Evolutionary conservation across 1,140 invertebrate genomes (phyloP).

Genomic region (Dreissena polymorpha): DNA sequence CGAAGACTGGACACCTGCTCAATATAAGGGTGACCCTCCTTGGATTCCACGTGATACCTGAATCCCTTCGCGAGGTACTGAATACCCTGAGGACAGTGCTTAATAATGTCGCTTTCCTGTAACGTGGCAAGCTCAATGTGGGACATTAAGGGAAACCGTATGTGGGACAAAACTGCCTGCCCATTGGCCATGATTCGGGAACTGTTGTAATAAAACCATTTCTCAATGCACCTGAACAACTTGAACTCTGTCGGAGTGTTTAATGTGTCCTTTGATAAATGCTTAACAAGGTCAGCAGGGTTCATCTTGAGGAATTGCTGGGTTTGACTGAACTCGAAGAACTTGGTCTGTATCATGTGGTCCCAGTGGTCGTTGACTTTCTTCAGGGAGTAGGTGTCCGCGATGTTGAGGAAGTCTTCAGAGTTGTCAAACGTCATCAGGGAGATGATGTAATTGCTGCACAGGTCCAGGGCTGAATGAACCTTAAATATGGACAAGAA

Average conservation of each 20-base stretch:
- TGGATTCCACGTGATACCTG: conserved; percentile 73
- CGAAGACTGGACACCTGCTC: conserved; percentile 69
- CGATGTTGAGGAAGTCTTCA: conserved; percentile 75
- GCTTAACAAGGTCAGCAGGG: conserved; percentile 63
- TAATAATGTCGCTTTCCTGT: conserved; percentile 72
- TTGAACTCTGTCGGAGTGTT: conserved; percentile 78
- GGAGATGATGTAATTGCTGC: conserved; percentile 76
- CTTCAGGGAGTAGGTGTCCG: conserved; percentile 76
- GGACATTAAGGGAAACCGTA: conserved; percentile 76
- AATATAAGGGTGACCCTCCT: conserved; percentile 75
- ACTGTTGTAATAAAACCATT: conserved; percentile 72
- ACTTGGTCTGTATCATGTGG: conserved; percentile 73
- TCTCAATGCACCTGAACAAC: conserved; percentile 82
- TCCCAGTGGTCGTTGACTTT: conserved; percentile 73
- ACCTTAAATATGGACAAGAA: conserved; percentile 34
- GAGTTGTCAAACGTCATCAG: conserved; percentile 76
- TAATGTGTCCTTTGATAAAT: conserved; percentile 69
- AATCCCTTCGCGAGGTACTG: conserved; percentile 71
- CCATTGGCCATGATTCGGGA: conserved; percentile 63
- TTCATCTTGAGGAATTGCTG: conserved; percentile 74
- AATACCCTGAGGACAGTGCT: conserved; percentile 64
- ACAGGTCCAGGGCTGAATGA: conserved; percentile 74
- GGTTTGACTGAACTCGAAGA: conserved; percentile 74
- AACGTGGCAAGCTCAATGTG: conserved; percentile 68
- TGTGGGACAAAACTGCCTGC: conserved; percentile 61